Evolutionary conservation across 2,113 vertebrate genomes (phyloP).

Genomic region (Pheucticus melanocephalus): DNA sequence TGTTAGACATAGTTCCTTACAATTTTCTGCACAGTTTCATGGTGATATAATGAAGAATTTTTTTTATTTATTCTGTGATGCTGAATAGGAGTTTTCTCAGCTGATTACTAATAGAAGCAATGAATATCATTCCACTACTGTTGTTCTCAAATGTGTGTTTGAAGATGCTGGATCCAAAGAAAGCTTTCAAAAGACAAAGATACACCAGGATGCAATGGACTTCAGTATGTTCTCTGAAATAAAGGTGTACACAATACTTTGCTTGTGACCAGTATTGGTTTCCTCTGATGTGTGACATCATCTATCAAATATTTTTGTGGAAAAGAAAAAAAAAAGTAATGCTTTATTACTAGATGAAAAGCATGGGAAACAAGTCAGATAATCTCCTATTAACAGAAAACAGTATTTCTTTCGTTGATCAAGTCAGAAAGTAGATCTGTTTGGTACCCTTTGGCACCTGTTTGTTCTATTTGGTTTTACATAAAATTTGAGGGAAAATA

Average conservation of each 20-base stretch:
- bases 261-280: not conserved
- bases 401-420: not conserved
- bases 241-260: not conserved
- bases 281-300: rapidly evolving
- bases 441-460: not conserved
- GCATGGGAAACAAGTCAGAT: rapidly evolving
- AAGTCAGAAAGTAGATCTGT: not conserved
- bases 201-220: not conserved
- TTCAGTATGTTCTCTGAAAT: not conserved
- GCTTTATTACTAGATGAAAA: not conserved
- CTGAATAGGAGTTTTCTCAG: not conserved
- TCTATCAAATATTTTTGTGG: not conserved
- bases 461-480: not conserved
- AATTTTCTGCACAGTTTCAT: not conserved
- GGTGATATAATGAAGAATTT: not conserved
- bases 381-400: not conserved
- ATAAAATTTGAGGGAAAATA: not conserved
- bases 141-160: not conserved
- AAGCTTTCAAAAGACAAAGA: not conserved
- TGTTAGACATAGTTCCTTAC: not conserved
- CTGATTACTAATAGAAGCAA: not conserved
- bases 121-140: not conserved
- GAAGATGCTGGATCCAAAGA: not conserved
- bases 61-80: not conserved
- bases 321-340: not conserved